Evolutionary conservation across 1,140 invertebrate species (phyloP), one percentile per base, ranked within the genome.

Genomic region (Sycophaga agraensis): DNA sequence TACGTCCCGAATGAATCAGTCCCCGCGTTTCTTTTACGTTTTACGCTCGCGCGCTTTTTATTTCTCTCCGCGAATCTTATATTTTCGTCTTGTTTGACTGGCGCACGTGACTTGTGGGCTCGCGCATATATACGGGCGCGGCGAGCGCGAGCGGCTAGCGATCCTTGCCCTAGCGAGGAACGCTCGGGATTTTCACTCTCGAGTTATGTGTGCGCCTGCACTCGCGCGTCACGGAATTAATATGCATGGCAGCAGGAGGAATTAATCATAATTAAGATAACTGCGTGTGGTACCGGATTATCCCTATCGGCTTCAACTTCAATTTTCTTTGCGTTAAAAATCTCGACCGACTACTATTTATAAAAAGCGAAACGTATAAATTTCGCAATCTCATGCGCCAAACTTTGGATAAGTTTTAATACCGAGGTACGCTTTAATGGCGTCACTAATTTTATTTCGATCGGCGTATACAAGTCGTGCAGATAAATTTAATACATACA

Each of bases 191-290:
- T 28, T 35, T 14, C 48, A 28, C 14, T 49, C 43, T 28, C 26
- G 24, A 43, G n/a, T 34, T 39, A 49, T 17, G 11, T 17, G 59
- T 24, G 34, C n/a, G n/a, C n/a, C n/a, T n/a, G n/a, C n/a, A n/a
- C n/a, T n/a, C n/a, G n/a, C n/a, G n/a, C n/a, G n/a, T n/a, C n/a
- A n/a, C 43, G 34, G 43, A 57, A 43, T 35, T 50, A 50, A 50
- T 50, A 35, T 50, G 35, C 39, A 37, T n/a, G 45, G 39, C 43
- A 46, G 54, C 11, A 35, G 48, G 17, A 31, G 34, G 19, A 39
- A 55, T 50, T 59, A 43, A 42, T 50, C 34, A 50, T 42, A 34
- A 63, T 49, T 39, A 53, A 53, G 35, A 40, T 53, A 53, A 40
- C 50, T 40, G 50, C 17, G 24, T 40, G 12, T 9, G n/a, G 26